These are phyloP conservation scores for Pocillopora damicornis DNA, from an alignment of 64 coral and sea anemone species.

Conservation along the genomic window DNA sequence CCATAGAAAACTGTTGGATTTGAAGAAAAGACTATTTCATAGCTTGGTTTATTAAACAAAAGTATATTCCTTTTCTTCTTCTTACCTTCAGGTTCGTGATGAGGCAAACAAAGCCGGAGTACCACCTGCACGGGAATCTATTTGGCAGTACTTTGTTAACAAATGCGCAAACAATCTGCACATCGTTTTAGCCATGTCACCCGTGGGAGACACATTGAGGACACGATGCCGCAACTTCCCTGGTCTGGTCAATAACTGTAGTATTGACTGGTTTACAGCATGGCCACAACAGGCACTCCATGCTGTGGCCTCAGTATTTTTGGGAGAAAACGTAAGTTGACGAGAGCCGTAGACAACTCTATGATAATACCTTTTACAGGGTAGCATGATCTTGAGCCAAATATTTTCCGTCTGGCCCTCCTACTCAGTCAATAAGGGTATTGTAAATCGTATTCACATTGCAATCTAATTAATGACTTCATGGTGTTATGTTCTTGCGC, in stretches of 20 bases:
- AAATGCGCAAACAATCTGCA: constrained; percentile 98
- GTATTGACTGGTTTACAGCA: constrained; percentile 97
- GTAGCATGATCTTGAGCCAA: no score
- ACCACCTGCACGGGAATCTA: constrained; percentile 93
- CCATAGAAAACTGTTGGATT: no score
- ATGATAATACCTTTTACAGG: no score
- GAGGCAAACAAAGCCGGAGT: constrained; percentile 89
- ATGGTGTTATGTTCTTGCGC: no score
- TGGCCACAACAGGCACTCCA: constrained; percentile 95
- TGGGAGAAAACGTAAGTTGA: constrained; percentile 88
- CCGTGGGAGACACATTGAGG: constrained; percentile 90
- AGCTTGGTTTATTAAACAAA: background rate
- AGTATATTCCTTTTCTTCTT: background rate
- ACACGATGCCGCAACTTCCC: constrained; percentile 99
- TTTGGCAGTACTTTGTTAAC: constrained; percentile 98
- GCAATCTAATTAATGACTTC: no score
- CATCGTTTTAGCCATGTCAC: constrained; percentile 98
- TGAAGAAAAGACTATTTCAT: background rate
- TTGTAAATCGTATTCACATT: no score
- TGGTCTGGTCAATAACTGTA: constrained; percentile 96
- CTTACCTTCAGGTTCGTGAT: constrained; percentile 73
- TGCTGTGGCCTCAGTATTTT: constrained; percentile 91
- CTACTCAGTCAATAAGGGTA: no score
- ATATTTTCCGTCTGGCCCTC: no score
- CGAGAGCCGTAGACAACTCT: background rate